Conservation (phyloP, 1,140 invertebrate genomes). For the Portunus trituberculatus region DNA sequence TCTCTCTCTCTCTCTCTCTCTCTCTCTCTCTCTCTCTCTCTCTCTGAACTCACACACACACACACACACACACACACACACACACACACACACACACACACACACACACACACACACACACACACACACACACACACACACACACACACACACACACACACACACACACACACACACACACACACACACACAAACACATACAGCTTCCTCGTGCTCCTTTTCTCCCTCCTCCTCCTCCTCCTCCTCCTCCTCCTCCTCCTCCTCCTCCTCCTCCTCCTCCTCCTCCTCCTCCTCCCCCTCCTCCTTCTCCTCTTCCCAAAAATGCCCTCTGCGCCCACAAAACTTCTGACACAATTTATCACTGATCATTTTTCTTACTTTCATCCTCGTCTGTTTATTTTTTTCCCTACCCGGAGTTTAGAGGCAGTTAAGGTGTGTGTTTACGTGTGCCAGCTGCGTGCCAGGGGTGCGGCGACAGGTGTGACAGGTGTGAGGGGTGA, state of each 20-base stretch:
- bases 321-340: no score
- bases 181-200: not conserved
- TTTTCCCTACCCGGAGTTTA: not conserved
- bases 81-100: not conserved
- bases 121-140: not conserved
- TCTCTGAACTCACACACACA: not conserved
- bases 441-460: not conserved
- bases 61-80: not conserved
- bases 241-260: no score
- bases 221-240: no score
- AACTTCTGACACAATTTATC: no score
- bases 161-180: not conserved
- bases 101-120: not conserved
- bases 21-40: not conserved
- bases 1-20: conserved; percentile 1
- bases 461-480: not conserved
- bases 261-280: no score
- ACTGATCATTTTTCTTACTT: conserved; percentile 10
- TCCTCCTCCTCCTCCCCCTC: no score
- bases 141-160: not conserved
- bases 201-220: no score
- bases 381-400: not conserved
- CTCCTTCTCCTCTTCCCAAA: no score
- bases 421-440: not conserved
- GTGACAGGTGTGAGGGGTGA: not conserved